Conservation (phyloP, 1,140 invertebrate genomes). For the Meloidogyne chitwoodi region DNA sequence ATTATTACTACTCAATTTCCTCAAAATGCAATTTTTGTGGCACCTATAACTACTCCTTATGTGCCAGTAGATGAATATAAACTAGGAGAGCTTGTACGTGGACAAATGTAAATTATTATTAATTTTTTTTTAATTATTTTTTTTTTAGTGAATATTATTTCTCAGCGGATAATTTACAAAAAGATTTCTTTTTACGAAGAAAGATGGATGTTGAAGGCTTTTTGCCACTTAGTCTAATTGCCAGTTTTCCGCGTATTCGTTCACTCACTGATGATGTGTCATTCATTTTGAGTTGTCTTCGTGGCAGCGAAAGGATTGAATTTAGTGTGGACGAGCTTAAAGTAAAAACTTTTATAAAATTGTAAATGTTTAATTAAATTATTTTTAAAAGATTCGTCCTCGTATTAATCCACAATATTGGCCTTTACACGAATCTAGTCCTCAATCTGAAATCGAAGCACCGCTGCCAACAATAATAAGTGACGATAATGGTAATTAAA, state of each 20-base stretch:
- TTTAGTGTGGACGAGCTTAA: conserved; percentile 37
- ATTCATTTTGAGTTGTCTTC: conserved; percentile 68
- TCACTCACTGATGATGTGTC: conserved; percentile 77
- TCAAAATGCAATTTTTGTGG: conserved; percentile 7
- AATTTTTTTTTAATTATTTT: conserved; percentile 1
- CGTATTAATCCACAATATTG: conserved; percentile 31
- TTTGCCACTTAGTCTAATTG: conserved; percentile 84
- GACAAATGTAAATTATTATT: conserved; percentile 50
- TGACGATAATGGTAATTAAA: background rate
- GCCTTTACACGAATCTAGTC: conserved; percentile 16
- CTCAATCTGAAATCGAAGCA: conserved; percentile 1
- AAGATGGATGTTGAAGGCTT: conserved; percentile 95
- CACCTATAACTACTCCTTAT: conserved; percentile 11
- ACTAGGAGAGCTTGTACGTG: conserved; percentile 52
- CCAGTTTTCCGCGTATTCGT: conserved; percentile 88
- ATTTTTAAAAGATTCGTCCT: conserved; percentile 30
- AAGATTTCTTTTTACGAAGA: conserved; percentile 89
- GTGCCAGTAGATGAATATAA: conserved; percentile 30
- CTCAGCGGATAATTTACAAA: conserved; percentile 87
- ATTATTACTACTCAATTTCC: conserved; percentile 29
- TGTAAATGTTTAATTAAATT: conserved; percentile 3
- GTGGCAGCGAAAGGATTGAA: conserved; percentile 53
- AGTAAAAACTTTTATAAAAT: conserved; percentile 5
- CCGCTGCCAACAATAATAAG: background rate
- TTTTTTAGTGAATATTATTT: conserved; percentile 93